Evolutionary conservation across 2,797 vertebrate species (phyloP).

Genomic region (Falco columbarius): DNA sequence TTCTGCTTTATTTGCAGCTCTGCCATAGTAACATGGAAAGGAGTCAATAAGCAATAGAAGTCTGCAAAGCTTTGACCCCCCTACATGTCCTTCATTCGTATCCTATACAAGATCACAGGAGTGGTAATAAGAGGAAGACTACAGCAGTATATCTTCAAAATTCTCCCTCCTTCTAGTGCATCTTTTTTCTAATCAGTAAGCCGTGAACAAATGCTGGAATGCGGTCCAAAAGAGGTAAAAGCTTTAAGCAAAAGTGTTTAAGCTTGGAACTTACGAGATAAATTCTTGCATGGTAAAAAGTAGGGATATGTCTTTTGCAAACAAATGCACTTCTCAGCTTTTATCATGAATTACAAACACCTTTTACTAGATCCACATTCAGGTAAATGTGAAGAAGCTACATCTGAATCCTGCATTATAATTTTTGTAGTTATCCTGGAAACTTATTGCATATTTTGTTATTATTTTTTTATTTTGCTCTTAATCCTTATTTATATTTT

Average conservation of each 20-base stretch:
- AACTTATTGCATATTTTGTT: not conserved
- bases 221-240: not conserved
- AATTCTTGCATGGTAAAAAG: not conserved
- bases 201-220: not conserved
- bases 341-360: not conserved
- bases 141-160: not conserved
- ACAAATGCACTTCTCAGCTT: not conserved
- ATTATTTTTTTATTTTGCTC: not conserved
- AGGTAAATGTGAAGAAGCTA: not conserved
- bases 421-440: not conserved
- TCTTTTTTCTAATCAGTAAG: not conserved
- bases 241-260: not conserved
- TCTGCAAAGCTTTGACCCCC: not conserved
- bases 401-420: not conserved
- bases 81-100: not conserved
- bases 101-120: not conserved
- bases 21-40: not conserved
- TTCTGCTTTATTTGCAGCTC: not conserved
- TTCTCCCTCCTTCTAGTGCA: not conserved
- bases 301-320: not conserved
- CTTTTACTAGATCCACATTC: not conserved
- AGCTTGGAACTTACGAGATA: not conserved
- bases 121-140: not conserved
- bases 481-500: not conserved
- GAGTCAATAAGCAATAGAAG: not conserved